Base-by-base conservation (phyloP, 2,113 vertebrate genomes). In the Uropsilus gracilis region DNA sequence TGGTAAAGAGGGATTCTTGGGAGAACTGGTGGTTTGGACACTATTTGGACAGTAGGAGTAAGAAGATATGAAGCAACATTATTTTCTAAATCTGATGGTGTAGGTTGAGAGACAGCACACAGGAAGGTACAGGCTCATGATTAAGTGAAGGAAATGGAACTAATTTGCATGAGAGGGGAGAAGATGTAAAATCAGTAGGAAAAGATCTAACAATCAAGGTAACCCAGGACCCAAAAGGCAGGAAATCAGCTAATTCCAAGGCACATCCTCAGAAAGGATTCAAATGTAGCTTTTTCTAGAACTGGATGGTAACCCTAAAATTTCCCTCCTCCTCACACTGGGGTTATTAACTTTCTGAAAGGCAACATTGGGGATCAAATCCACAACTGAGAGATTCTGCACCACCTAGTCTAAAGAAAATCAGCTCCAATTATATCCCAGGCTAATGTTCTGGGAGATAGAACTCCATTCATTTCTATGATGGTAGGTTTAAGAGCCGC, bases 261-360 rank as follows among this genome's bases (percentile, higher is more conserved):
- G 4, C 10, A 77, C 8, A 44, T 30, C 39, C 55, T 57, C 39
- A 86, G 32, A 63, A 91, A 94, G 20, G 53, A 78, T 78, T 90
- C 42, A 55, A 17, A 55, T 88, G 83, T 81, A 28, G 39, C 82
- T 86, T 80, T 73, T 32, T 34, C 16, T 12, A 71, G 68, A 10
- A 84, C 13, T 71, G 50, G 50, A 85, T 9, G 80, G 34, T 24
- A 82, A 39, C 22, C 3, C 20, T 78, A n/a, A 2, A 50, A 55
- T 61, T 86, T 90, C 39, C 37, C 12, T 69, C 10, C 32, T 48
- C 59, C 37, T 93, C 12, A 76, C 30, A 55, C 42, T 64, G 64
- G 75, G 90, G 39, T 24, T 77, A 61, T 68, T 66, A 94, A 86
- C 32, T 89, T 55, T 88, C 84, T 63, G 57, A 78, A 89, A 90